Evolutionary conservation across 2,113 vertebrate species (phyloP).

Genomic region (Scomber scombrus): DNA sequence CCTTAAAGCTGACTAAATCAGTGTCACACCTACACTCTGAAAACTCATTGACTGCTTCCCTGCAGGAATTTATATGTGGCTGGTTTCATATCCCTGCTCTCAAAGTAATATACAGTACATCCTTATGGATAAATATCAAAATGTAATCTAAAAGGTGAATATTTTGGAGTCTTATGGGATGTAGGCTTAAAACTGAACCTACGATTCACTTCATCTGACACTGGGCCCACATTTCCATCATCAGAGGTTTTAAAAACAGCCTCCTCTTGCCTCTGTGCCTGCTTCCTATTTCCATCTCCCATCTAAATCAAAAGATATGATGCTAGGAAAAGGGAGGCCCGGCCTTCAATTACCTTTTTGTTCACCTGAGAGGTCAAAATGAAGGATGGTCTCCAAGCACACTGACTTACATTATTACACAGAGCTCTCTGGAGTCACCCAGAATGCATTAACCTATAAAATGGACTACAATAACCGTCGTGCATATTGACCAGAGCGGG

Average conservation of each 20-base stretch:
- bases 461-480: conserved; percentile 67
- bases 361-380: conserved; percentile 72
- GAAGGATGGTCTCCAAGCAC: conserved; percentile 64
- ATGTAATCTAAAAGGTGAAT: conserved; percentile 6
- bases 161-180: neutral
- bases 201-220: conserved; percentile 9
- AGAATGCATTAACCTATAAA: conserved; percentile 71
- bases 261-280: conserved; percentile 6
- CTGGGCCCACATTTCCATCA: conserved; percentile 34
- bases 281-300: conserved; percentile 40
- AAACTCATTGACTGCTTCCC: conserved; percentile 35
- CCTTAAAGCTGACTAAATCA: conserved; percentile 49
- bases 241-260: conserved; percentile 35
- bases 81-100: conserved; percentile 25
- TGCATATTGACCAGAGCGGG: conserved; percentile 66
- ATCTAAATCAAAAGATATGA: conserved; percentile 48
- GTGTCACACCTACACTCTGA: conserved; percentile 31
- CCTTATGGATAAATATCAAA: conserved; percentile 33
- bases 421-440: conserved; percentile 33
- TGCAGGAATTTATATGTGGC: conserved; percentile 25
- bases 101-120: neutral
- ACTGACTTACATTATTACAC: conserved; percentile 57
- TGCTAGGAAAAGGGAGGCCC: conserved; percentile 33
- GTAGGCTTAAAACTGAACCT: conserved; percentile 6
- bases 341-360: conserved; percentile 55